Percentiles rank a stretch among this genome's conserved stretches.
phyloP scores from a whole-genome alignment of 2,797 vertebrate species.

The Propithecus deckenii region DNA sequence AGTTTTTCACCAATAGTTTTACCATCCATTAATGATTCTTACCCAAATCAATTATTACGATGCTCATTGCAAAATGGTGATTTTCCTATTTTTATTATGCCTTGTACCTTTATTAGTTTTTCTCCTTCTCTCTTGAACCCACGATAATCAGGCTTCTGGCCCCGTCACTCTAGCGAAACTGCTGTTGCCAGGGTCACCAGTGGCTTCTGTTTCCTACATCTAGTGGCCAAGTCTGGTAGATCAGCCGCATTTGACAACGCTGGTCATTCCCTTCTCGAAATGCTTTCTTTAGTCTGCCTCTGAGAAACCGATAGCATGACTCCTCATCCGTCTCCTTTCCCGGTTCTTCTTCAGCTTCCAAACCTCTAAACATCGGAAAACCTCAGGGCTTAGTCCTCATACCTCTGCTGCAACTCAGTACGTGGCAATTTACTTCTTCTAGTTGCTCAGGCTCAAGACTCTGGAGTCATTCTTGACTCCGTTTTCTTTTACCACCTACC shows the following conservation, averaged over 20 bases:
- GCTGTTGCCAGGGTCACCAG: neutral
- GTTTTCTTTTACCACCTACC: neutral
- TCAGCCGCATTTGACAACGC: neutral
- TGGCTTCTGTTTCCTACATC: neutral
- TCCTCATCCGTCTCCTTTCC: neutral
- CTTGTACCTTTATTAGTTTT: neutral
- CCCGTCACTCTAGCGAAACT: neutral
- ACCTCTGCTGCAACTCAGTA: neutral
- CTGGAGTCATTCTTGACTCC: neutral
- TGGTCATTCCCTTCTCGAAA: neutral
- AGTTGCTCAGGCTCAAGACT: neutral
- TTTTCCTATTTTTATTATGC: neutral
- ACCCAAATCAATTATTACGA: neutral
- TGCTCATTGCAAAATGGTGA: neutral
- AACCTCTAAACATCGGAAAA: neutral
- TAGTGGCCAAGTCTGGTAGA: neutral
- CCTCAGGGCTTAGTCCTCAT: neutral
- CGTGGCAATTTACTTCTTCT: neutral
- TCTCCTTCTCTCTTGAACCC: neutral
- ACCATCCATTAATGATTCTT: neutral
- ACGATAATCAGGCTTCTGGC: neutral
- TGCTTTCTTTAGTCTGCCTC: neutral
- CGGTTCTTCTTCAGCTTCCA: neutral
- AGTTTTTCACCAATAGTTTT: neutral
- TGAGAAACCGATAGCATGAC: neutral